Percentiles rank a stretch among this genome's conserved stretches.
Conservation (phyloP, 2,888 invertebrate species). For the Lypha dubia region DNA sequence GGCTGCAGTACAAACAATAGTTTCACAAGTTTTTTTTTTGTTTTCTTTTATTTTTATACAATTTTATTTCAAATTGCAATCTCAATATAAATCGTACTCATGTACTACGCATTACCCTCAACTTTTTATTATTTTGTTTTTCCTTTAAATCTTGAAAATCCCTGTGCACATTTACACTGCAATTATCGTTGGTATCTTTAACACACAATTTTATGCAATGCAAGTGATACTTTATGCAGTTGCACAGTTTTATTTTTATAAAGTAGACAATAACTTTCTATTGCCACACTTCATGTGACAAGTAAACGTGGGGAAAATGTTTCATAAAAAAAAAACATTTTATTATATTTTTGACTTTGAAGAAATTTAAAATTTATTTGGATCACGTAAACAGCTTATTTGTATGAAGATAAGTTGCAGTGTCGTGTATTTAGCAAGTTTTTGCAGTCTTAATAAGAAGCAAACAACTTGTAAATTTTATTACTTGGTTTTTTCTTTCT, state of each 20-base stretch:
- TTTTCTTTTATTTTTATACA: not conserved
- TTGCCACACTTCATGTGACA: conserved; percentile 31
- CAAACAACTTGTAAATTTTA: no score
- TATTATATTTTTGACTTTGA: not conserved
- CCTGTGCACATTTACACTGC: conserved; percentile 41
- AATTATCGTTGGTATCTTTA: conserved; percentile 25
- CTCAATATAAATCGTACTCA: not conserved
- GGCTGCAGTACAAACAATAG: not conserved
- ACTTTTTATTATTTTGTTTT: conserved; percentile 19
- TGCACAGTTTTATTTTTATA: conserved; percentile 5
- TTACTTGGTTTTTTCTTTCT: no score
- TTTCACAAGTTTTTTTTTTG: conserved; percentile 2
- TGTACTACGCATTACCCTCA: not conserved
- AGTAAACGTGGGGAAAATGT: not conserved
- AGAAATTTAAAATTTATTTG: not conserved
- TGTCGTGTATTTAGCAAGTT: no score
- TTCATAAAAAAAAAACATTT: conserved; percentile 24
- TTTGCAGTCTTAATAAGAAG: no score
- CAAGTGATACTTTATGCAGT: conserved; percentile 27
- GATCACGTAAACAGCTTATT: not conserved
- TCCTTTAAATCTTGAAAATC: conserved; percentile 38
- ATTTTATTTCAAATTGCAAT: conserved; percentile 2
- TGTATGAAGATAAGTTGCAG: not conserved
- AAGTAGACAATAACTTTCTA: conserved; percentile 50
- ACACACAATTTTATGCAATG: not conserved